Evolutionary conservation across 35 echinoderm and acorn worm genomes (phyloP).

Genomic region (Strongylocentrotus purpuratus): DNA sequence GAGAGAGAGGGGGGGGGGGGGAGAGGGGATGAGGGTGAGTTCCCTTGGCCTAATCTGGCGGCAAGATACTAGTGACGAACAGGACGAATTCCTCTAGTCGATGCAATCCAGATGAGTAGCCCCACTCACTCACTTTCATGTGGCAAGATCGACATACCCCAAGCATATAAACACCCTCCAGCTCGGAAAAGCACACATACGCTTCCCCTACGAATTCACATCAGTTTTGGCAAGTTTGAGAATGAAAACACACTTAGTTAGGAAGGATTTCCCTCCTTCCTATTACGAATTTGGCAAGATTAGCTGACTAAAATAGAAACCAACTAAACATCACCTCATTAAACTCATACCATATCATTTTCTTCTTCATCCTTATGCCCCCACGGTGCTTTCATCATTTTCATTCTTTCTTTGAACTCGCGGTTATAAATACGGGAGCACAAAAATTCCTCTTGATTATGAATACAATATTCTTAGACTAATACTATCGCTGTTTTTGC

Average conservation of each 20-base stretch:
- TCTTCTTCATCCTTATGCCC: neutral
- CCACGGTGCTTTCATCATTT: neutral
- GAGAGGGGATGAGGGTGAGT: neutral
- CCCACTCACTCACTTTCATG: neutral
- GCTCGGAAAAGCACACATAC: neutral
- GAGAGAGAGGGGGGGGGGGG: neutral
- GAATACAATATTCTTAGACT: neutral
- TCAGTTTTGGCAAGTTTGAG: neutral
- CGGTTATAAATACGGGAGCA: neutral
- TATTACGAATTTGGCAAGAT: neutral
- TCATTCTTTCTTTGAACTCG: neutral
- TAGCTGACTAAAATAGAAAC: conserved; percentile 2
- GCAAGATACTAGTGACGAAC: conserved; percentile 3
- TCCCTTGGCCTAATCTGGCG: neutral
- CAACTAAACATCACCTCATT: neutral
- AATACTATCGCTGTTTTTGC: neutral
- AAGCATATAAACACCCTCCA: neutral
- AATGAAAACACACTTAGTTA: conserved; percentile 2
- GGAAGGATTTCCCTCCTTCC: neutral
- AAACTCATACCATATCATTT: neutral
- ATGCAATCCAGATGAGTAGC: neutral
- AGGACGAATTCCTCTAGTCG: neutral
- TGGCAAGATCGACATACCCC: neutral
- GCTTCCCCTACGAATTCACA: neutral
- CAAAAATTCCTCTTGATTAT: neutral